phyloP scores from a whole-genome alignment of 1,140 invertebrate species.

The Tenebrio molitor region DNA sequence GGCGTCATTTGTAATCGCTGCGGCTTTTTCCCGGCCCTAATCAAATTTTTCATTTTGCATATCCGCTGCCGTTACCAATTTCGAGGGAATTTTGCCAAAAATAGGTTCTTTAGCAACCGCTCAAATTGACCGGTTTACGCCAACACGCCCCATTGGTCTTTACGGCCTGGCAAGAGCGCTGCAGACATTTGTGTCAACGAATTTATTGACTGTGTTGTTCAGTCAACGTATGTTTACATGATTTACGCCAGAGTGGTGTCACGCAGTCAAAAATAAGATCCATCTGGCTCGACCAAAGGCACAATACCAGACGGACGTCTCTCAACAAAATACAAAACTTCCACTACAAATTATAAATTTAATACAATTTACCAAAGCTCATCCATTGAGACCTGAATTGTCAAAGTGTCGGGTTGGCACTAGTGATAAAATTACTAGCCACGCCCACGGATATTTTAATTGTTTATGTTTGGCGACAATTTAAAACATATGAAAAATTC shows the following conservation, averaged over 20 bases:
- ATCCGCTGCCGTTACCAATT: too few species aligned
- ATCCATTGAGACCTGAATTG: too few species aligned
- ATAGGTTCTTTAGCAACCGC: background rate
- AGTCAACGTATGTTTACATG: conserved; percentile 21
- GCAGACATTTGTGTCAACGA: conserved; percentile 6
- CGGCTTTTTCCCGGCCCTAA: background rate
- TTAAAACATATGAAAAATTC: too few species aligned
- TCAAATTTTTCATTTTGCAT: conserved; percentile 1
- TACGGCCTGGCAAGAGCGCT: conserved; percentile 5
- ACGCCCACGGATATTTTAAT: too few species aligned
- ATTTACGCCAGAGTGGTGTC: conserved; percentile 17
- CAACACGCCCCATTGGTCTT: background rate
- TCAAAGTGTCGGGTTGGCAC: too few species aligned
- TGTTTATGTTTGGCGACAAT: too few species aligned
- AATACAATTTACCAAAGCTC: too few species aligned
- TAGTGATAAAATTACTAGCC: too few species aligned
- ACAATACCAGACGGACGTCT: too few species aligned
- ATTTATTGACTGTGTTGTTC: background rate
- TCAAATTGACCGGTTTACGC: background rate
- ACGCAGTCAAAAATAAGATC: conserved; percentile 10
- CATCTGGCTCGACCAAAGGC: too few species aligned
- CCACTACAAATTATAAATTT: too few species aligned
- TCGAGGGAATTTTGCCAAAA: background rate
- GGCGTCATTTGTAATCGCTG: conserved; percentile 32
- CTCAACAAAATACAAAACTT: too few species aligned